Percentiles rank a stretch among this genome's conserved stretches.
phyloP scores from a whole-genome alignment of 2,888 invertebrate genomes.

The Acleris cristana region DNA sequence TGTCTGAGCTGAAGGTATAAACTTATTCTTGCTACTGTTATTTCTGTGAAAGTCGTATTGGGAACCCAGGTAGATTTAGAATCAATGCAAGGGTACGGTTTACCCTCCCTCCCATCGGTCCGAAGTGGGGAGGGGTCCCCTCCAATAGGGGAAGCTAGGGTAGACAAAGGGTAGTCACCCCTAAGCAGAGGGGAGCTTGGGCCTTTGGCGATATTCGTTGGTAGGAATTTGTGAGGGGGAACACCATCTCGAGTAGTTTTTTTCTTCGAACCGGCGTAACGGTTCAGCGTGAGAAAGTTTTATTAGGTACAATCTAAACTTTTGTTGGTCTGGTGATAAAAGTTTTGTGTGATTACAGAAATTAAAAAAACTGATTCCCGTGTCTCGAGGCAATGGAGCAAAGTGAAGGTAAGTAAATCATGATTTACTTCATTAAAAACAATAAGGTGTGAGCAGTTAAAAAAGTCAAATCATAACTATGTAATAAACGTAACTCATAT shows the following conservation, averaged over 20 bases:
- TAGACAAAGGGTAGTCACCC: slow-evolving; percentile 82
- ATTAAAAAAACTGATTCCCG: background rate
- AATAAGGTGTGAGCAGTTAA: too few species aligned
- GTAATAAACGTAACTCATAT: too few species aligned
- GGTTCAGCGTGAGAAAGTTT: slow-evolving; percentile 53
- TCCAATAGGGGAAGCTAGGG: slow-evolving; percentile 73
- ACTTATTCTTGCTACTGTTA: slow-evolving; percentile 43
- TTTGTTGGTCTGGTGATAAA: slow-evolving; percentile 7
- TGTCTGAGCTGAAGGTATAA: background rate
- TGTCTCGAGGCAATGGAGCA: slow-evolving; percentile 18
- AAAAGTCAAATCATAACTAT: too few species aligned
- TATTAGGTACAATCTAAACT: slow-evolving; percentile 34
- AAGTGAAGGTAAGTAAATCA: slow-evolving; percentile 24
- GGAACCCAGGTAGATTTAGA: slow-evolving; percentile 65
- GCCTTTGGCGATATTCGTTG: slow-evolving; percentile 72
- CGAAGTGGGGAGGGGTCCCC: slow-evolving; percentile 80
- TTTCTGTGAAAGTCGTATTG: slow-evolving; percentile 43
- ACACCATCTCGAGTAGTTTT: slow-evolving; percentile 54
- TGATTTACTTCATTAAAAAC: too few species aligned
- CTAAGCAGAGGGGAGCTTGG: slow-evolving; percentile 75
- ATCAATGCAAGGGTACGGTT: slow-evolving; percentile 68
- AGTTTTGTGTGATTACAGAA: slow-evolving; percentile 23
- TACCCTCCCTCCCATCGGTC: slow-evolving; percentile 72
- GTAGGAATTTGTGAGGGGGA: slow-evolving; percentile 50
- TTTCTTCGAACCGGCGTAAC: slow-evolving; percentile 55